Base-by-base conservation (phyloP, 2,888 invertebrate species). In the Cenopis cana region DNA sequence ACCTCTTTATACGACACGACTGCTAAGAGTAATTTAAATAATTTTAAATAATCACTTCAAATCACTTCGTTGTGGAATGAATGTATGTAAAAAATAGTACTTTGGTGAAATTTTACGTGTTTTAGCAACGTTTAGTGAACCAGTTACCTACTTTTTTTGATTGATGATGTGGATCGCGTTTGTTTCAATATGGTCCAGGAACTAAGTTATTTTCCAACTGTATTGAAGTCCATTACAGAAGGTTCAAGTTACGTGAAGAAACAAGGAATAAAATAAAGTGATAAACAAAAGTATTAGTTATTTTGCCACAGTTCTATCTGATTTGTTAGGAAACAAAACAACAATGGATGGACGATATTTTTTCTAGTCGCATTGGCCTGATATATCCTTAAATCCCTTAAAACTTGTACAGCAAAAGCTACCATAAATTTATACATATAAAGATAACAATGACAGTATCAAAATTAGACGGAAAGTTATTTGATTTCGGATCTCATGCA, bases 261-360 rank as follows among this genome's bases (percentile, higher is more conserved):
- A 59, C n/a, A 41, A 65, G 11, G 6, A 54, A 12, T 54, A 57
- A 38, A 59, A 57, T 59, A 36, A 54, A 59, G 24, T n/a, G 17
- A 36, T 33, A 33, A 74, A 59, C 74, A 57, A 77, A 80, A 77
- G 77, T 78, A 77, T 77, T 75, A 77, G 76, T 76, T 72, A 78
- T 75, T 83, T 74, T 79, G 85, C 81, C 81, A 86, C 76, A 76
- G 86, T 86, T 85, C 83, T 73, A 86, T 80, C 81, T 78, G 75
- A 72, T 52, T 57, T 36, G 59, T 54, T 46, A 54, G 41, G 55
- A 74, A 75, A 62, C 74, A 73, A 79, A 78, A 81, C 77, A 78
- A 78, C 69, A 75, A 76, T 78, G 68, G 54, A 76, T 78, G 68
- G 54, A 68, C 46, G 60, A 68, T 38, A 69, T 56, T 41, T 12